phyloP scores from a whole-genome alignment of 2,797 vertebrate species.

The Poeciliopsis turneri region DNA sequence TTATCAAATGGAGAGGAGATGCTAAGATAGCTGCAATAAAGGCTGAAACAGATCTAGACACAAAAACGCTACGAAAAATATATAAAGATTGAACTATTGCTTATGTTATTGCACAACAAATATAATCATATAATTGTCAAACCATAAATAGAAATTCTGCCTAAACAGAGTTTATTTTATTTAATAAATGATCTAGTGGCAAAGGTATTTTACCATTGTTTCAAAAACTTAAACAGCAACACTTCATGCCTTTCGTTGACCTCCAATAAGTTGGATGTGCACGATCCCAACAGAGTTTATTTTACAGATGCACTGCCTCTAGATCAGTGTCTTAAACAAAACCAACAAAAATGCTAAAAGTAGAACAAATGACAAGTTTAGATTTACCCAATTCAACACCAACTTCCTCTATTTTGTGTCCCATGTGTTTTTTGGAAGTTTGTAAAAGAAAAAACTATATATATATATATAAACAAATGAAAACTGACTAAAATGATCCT shows the following conservation, averaged over 20 bases:
- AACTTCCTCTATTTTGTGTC: constrained; percentile 57
- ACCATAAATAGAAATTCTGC: background rate
- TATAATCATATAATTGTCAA: constrained; percentile 10
- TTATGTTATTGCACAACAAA: constrained; percentile 20
- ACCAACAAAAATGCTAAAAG: background rate
- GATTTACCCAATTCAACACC: constrained; percentile 42
- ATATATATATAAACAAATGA: constrained; percentile 4
- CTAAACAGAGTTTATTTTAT: constrained; percentile 12
- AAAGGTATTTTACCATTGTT: background rate
- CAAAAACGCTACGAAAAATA: constrained; percentile 30
- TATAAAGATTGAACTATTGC: constrained; percentile 32
- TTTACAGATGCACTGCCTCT: constrained; percentile 39
- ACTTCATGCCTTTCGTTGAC: background rate
- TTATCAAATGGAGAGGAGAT: constrained; percentile 55
- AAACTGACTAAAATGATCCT: constrained; percentile 55
- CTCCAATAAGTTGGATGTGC: background rate
- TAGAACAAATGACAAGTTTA: constrained; percentile 29
- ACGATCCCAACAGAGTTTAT: background rate
- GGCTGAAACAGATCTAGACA: constrained; percentile 21
- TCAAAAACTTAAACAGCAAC: background rate
- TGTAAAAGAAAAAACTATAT: constrained; percentile 28
- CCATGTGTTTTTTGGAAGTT: constrained; percentile 64
- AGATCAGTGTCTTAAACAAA: constrained; percentile 21
- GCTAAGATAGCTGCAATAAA: constrained; percentile 13
- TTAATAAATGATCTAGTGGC: background rate